phyloP scores from a whole-genome alignment of 2,888 invertebrate species.

The Cinara cedri region DNA sequence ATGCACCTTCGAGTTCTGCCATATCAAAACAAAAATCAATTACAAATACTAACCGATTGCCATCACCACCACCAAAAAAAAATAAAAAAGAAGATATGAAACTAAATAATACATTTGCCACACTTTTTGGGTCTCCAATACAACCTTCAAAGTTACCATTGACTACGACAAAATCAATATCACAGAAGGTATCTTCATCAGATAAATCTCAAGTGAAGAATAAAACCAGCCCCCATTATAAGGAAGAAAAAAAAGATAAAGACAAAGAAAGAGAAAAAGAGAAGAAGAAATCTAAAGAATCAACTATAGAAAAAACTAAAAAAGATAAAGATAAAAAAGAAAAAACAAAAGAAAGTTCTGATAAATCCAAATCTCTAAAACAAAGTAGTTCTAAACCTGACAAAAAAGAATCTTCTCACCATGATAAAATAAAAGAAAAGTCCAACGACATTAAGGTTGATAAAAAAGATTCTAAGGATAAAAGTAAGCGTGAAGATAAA shows the following conservation, averaged over 20 bases:
- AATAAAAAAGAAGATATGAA: conserved; percentile 59
- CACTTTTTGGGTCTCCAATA: conserved; percentile 74
- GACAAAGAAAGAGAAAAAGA: conserved; percentile 66
- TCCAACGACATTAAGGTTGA: conserved; percentile 41
- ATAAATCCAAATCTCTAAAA: conserved; percentile 62
- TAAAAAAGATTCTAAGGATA: conserved; percentile 62
- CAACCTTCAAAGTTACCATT: conserved; percentile 67
- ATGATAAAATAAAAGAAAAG: conserved; percentile 60
- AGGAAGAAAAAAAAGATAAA: conserved; percentile 59
- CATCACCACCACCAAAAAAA: conserved; percentile 55
- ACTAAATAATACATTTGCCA: conserved; percentile 73
- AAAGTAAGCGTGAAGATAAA: conserved; percentile 61
- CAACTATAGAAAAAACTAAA: conserved; percentile 64
- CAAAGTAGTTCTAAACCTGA: conserved; percentile 62
- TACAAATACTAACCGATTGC: conserved; percentile 44
- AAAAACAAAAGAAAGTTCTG: conserved; percentile 70
- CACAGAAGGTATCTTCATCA: conserved; percentile 65
- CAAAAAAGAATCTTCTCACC: conserved; percentile 45
- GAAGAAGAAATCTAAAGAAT: conserved; percentile 63
- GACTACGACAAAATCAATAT: conserved; percentile 74
- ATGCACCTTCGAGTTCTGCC: conserved; percentile 41
- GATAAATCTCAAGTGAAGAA: conserved; percentile 51
- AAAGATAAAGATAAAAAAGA: conserved; percentile 71
- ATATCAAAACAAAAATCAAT: conserved; percentile 53
- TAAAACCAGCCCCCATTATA: conserved; percentile 55